Base-by-base conservation (phyloP, 1,140 invertebrate species). In the Ceratosolen fusciceps region DNA sequence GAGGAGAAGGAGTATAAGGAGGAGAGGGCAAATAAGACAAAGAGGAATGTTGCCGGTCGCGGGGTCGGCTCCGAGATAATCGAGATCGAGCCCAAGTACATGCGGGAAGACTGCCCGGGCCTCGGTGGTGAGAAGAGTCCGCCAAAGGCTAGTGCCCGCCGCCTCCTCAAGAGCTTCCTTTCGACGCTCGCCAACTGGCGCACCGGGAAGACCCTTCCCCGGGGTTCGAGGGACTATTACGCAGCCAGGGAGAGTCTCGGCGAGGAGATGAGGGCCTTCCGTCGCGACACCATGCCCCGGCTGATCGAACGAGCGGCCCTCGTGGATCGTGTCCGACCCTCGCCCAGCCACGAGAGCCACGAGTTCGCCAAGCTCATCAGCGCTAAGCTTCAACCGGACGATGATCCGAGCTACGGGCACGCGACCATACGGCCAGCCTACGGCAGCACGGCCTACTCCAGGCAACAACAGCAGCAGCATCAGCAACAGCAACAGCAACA, bases 391-490 rank as follows among this genome's bases (percentile, higher is more conserved):
- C 10, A 37, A 1, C 29, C 7, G 3, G 34, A 56, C 16, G 37
- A 29, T 0, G 47, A 19, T 2, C 19, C 31, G 0, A 2, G 4
- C 56, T 19, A 31, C 56, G 47, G 72, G 37, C 75, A 49, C 16
- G 82, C 83, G 5, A 83, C 80, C 12, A 83, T 85, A 43, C 80
- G 31, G 21, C 81, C 83, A 0, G 31, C 82, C n/a, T 83, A 84
- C 31, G 70, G 73, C 0, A 70, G 24, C 0, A 83, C 47, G 24
- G 39, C 73, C 12, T 3, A 21, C 14, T 12, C 73, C 21, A 43
- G 31, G 73, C 73, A n/a, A n/a, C n/a, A n/a, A n/a, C n/a, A n/a
- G n/a, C n/a, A n/a, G n/a, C n/a, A n/a, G n/a, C n/a, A n/a, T n/a
- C n/a, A n/a, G n/a, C n/a, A n/a, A n/a, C n/a, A n/a, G n/a, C n/a